These are phyloP conservation scores for Zoanthus solanderi DNA, from an alignment of 92 coral and sea anemone genomes.

Conservation along the genomic window DNA sequence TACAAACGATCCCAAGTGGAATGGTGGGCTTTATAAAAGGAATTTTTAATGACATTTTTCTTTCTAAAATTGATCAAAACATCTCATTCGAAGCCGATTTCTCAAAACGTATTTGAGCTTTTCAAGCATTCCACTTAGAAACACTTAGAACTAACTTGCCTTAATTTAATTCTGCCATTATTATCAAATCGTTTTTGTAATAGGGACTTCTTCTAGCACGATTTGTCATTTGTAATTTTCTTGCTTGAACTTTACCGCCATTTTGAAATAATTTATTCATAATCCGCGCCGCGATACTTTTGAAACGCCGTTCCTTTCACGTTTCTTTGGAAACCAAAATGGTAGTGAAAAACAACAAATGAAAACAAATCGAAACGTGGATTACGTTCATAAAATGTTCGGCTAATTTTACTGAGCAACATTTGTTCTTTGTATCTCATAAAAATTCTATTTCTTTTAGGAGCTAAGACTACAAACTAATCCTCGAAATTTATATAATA, in stretches of 20 bases:
- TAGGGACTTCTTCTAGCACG: background rate
- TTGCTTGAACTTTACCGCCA: background rate
- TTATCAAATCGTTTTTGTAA: background rate
- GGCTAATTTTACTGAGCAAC: background rate
- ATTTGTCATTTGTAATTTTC: background rate
- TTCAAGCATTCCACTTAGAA: conserved; percentile 14
- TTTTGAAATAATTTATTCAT: conserved; percentile 7
- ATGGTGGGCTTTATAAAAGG: background rate
- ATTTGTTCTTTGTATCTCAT: too few relatives aligned
- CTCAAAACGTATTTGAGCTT: background rate
- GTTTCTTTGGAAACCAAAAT: conserved; percentile 13
- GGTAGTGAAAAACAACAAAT: background rate
- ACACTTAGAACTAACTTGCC: background rate
- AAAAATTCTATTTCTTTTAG: too few relatives aligned
- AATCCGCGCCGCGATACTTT: background rate
- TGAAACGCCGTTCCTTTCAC: background rate
- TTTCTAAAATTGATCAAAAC: background rate
- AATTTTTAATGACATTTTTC: background rate
- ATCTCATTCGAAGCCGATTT: background rate
- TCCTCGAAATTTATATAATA: too few relatives aligned
- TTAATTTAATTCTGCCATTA: background rate
- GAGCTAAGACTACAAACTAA: too few relatives aligned
- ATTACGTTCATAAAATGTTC: background rate
- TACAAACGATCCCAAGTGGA: background rate
- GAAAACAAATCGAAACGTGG: background rate